Conservation (phyloP, 2,797 vertebrate species). For the Zalophus californianus region DNA sequence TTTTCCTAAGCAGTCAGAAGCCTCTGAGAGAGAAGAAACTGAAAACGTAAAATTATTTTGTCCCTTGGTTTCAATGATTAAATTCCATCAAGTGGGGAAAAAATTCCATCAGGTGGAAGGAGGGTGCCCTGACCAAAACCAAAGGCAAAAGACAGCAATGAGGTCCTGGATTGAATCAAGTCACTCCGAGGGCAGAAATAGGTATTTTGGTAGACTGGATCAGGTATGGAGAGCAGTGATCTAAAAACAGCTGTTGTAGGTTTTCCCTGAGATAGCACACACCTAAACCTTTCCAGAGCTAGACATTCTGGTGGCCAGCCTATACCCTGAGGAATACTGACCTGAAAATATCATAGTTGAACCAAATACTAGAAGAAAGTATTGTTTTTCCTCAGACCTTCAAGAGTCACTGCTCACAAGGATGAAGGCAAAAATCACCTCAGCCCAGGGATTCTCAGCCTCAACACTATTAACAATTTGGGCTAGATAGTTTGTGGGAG, state of each 20-base stretch:
- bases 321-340: not conserved
- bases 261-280: conserved; percentile 5
- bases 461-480: not conserved
- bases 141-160: not conserved
- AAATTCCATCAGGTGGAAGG: not conserved
- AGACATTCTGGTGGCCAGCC: not conserved
- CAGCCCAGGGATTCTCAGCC: not conserved
- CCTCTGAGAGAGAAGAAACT: not conserved
- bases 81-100: not conserved
- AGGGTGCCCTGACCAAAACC: not conserved
- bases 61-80: not conserved
- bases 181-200: not conserved
- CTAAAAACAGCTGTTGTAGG: not conserved
- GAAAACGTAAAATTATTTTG: conserved; percentile 40
- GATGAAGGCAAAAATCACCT: not conserved
- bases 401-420: not conserved
- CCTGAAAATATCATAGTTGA: not conserved
- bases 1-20: not conserved
- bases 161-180: not conserved
- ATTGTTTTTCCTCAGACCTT: not conserved
- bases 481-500: not conserved
- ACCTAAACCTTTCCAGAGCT: not conserved
- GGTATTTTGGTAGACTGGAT: not conserved
- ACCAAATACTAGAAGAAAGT: not conserved
- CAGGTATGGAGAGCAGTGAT: not conserved